Percentiles rank a stretch among this genome's conserved stretches.
Evolutionary conservation across 92 coral and sea anemone genomes (phyloP).

Genomic region (Phenganax stokvisi): DNA sequence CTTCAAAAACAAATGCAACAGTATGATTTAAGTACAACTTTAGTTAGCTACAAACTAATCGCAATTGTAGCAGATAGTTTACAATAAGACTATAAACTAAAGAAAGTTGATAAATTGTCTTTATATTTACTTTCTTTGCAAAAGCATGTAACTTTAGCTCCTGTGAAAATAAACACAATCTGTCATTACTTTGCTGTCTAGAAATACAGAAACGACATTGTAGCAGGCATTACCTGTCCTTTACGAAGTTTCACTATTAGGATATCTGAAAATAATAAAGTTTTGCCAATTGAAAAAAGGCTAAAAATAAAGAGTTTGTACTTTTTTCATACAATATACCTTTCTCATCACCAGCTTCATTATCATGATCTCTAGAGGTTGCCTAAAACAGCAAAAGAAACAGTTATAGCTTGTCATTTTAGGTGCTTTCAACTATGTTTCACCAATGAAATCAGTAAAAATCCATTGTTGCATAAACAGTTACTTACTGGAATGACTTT

Average conservation of each 20-base stretch:
- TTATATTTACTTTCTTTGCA: constrained; percentile 79
- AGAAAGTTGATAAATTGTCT: neutral
- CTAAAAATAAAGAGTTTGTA: neutral
- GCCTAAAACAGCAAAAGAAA: constrained; percentile 45
- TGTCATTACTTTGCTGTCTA: too few species aligned
- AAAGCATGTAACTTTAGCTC: constrained; percentile 85
- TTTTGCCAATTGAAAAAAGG: neutral
- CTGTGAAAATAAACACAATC: constrained; percentile 33
- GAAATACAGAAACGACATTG: neutral
- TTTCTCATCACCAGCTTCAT: constrained; percentile 73
- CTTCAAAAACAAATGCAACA: constrained; percentile 25
- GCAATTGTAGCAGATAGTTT: neutral
- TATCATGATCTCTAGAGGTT: constrained; percentile 76
- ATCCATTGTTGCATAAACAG: too few species aligned
- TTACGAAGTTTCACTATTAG: constrained; percentile 91
- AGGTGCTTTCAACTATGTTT: too few species aligned
- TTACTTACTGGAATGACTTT: constrained; percentile 87
- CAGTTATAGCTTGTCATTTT: neutral
- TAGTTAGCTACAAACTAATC: too few species aligned
- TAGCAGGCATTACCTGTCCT: constrained; percentile 59
- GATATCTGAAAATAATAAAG: constrained; percentile 58
- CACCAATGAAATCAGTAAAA: too few species aligned
- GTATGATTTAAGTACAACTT: too few species aligned
- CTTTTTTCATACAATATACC: constrained; percentile 42
- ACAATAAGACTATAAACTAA: neutral